Percentiles rank a stretch among this genome's conserved stretches.
These are phyloP conservation scores for Thripadectes ignobilis DNA, from an alignment of 2,797 vertebrate genomes.

Conservation along the genomic window DNA sequence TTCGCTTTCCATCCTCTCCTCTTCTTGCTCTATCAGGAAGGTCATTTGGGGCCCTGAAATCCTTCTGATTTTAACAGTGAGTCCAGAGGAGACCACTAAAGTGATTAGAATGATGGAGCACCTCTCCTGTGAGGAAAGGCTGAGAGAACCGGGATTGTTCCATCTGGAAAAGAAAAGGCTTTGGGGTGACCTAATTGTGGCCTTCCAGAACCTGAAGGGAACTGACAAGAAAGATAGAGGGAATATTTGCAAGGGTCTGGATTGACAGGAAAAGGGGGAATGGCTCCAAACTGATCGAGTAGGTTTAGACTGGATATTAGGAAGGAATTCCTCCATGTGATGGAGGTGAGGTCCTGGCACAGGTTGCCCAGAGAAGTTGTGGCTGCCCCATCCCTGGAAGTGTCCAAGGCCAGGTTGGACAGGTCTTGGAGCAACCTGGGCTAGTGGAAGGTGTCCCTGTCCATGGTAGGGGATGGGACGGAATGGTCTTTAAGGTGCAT, in stretches of 20 bases:
- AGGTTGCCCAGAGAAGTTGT: neutral
- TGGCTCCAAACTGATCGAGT: neutral
- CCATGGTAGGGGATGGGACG: neutral
- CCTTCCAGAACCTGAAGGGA: rapidly evolving
- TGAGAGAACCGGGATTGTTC: neutral
- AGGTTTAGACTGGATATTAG: rapidly evolving
- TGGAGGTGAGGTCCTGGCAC: rapidly evolving
- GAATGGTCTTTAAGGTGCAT: neutral
- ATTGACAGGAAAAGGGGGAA: neutral
- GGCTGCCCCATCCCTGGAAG: neutral
- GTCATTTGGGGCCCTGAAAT: neutral
- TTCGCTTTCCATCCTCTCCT: neutral
- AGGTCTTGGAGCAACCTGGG: rapidly evolving
- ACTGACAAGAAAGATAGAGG: neutral
- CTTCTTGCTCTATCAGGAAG: neutral
- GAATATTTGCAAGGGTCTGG: neutral
- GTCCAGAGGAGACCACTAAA: neutral
- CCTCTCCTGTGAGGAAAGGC: neutral
- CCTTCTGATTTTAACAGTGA: rapidly evolving
- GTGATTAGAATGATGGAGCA: neutral
- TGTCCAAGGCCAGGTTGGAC: rapidly evolving
- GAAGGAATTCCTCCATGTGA: neutral
- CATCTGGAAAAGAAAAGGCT: neutral
- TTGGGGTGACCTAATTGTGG: rapidly evolving
- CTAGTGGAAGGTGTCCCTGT: rapidly evolving